Conservation (phyloP, 1,140 invertebrate species). For the Heliconius himera region DNA sequence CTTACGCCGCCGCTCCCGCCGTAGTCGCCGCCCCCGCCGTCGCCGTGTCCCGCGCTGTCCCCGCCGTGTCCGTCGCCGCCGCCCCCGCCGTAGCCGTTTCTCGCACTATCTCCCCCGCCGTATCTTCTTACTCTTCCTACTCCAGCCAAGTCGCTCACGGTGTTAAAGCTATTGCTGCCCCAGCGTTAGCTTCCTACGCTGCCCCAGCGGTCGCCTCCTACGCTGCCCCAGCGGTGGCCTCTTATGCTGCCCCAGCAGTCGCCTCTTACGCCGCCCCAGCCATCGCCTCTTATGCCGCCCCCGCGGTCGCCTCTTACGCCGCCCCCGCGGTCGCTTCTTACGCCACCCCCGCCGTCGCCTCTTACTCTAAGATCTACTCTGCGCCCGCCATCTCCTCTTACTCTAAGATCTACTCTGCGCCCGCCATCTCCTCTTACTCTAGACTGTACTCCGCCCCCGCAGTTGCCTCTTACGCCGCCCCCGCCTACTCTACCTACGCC, state of each 20-base stretch:
- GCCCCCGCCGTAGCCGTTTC: conserved; percentile 45
- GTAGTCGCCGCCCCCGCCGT: conserved; percentile 44
- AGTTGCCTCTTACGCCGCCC: conserved; percentile 45
- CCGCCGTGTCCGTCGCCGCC: conserved; percentile 40
- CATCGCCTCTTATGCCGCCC: conserved; percentile 29
- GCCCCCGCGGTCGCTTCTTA: conserved; percentile 43
- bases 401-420: conserved; percentile 41
- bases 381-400: conserved; percentile 48
- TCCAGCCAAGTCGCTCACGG: conserved; percentile 41
- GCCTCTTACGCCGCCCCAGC: conserved; percentile 27
- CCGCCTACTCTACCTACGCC: conserved; percentile 47
- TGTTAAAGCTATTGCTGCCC: conserved; percentile 38
- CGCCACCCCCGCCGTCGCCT: conserved; percentile 43
- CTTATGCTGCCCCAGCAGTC: conserved; percentile 35
- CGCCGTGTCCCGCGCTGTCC: conserved; percentile 38
- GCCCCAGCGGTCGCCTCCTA: conserved; percentile 43
- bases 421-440: conserved; percentile 38
- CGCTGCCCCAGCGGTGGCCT: not conserved
- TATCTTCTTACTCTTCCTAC: conserved; percentile 47
- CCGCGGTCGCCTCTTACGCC: conserved; percentile 17
- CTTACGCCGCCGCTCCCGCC: conserved; percentile 49
- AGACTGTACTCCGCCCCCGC: conserved; percentile 43
- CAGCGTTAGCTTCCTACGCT: conserved; percentile 40
- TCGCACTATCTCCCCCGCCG: conserved; percentile 42
- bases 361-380: conserved; percentile 44